phyloP scores from a whole-genome alignment of 92 coral and sea anemone species.

The Hydrozoanthus gracilis region DNA sequence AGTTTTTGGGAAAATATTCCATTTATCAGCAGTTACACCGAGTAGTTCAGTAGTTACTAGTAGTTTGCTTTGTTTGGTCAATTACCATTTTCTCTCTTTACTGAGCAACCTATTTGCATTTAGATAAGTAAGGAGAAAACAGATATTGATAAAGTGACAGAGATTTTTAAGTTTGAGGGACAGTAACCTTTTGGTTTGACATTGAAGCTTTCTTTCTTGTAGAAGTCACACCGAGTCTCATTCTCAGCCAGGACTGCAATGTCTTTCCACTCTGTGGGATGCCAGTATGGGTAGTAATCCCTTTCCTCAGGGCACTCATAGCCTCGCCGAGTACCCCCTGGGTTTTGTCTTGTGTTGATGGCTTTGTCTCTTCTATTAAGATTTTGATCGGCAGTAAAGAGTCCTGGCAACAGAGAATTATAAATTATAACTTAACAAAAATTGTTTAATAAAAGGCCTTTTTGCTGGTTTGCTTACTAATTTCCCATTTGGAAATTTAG shows the following conservation, averaged over 20 bases:
- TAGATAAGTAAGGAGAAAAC: background rate
- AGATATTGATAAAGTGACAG: background rate
- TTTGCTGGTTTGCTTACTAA: no score
- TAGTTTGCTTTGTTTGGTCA: no score
- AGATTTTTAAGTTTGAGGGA: no score
- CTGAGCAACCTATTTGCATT: no score
- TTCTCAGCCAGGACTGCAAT: constrained; percentile 85
- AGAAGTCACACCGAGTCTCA: constrained; percentile 68
- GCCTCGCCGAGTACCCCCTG: constrained; percentile 91
- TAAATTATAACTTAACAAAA: background rate
- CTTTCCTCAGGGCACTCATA: constrained; percentile 98
- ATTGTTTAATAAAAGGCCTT: no score
- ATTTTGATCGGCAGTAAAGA: constrained; percentile 97
- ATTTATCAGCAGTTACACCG: no score
- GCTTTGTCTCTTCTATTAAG: constrained; percentile 69
- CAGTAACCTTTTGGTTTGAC: constrained; percentile 84
- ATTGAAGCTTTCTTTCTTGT: constrained; percentile 88
- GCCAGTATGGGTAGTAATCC: constrained; percentile 97
- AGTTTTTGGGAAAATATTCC: no score
- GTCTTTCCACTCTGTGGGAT: constrained; percentile 98
- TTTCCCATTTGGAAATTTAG: no score
- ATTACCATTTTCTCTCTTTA: no score
- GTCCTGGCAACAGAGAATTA: constrained; percentile 56
- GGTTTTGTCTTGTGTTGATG: constrained; percentile 91
- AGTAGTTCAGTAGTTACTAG: no score